Evolutionary conservation across 2,113 vertebrate genomes (phyloP).

Genomic region (Ariopsis seemanni): DNA sequence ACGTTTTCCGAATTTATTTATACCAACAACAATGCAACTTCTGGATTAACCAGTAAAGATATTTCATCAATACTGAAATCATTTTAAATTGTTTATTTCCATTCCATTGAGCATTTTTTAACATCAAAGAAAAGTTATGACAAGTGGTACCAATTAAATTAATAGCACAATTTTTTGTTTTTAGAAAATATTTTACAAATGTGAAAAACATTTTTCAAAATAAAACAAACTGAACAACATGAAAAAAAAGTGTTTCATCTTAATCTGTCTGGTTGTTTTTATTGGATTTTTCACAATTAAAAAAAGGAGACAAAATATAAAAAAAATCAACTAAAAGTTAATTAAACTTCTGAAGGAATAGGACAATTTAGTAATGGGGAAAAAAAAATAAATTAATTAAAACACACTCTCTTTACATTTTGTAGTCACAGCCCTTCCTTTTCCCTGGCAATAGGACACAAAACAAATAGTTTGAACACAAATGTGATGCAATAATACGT

Average conservation of each 20-base stretch:
- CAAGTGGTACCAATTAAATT: conserved; percentile 38
- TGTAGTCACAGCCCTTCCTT: neutral
- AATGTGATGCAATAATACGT: conserved; percentile 15
- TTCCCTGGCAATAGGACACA: neutral
- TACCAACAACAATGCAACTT: neutral
- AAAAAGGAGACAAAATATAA: neutral
- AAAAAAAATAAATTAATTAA: neutral
- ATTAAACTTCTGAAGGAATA: neutral
- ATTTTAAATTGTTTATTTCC: conserved; percentile 54
- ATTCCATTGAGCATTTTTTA: conserved; percentile 42
- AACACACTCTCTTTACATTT: neutral
- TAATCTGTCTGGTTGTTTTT: neutral
- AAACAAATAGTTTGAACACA: conserved; percentile 10
- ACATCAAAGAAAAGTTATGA: conserved; percentile 31
- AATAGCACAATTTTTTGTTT: conserved; percentile 41
- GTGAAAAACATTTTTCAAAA: conserved; percentile 15
- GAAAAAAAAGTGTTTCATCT: conserved; percentile 9
- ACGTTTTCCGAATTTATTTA: neutral
- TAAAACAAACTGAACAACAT: conserved; percentile 17
- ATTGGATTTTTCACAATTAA: neutral
- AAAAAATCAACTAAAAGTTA: neutral
- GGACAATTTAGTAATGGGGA: neutral
- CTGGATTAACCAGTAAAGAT: neutral
- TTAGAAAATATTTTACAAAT: conserved; percentile 24
- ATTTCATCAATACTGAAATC: neutral